Base-by-base conservation (phyloP, 1,140 invertebrate species). In the Plectus sambesii region DNA sequence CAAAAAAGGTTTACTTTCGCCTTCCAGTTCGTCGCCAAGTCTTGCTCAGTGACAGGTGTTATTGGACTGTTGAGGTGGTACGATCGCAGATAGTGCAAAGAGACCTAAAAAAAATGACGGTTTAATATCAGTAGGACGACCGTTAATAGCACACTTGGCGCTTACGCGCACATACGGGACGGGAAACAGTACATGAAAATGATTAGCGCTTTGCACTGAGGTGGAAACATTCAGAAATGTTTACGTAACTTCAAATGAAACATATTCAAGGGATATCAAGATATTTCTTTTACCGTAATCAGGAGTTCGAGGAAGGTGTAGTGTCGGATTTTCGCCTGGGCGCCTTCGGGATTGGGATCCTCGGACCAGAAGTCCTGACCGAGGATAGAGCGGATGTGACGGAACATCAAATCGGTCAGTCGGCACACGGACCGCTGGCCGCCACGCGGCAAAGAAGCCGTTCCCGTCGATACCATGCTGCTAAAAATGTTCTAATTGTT, bases 51-150 rank as follows among this genome's bases (percentile, higher is more conserved):
- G 2, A 67, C 66, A 6, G 58, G 44, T 5, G 56, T 62, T 5
- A 61, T 61, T 1, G 64, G 64, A 9, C 65, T 68, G 41, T 67
- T 69, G 6, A 67, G 30, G 45, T 64, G 69, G 43, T 59, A 69
- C 8, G 66, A 69, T 6, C 64, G 61, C 12, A 67, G 52, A 48
- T 56, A 67, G 40, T 67, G 62, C 0, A 67, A 44, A 38, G 66
- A 47, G 6, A 64, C 58, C 61, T 63, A 29, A 44, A 26, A 39
- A 9, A 47, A 5, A 20, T 24, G 22, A 46, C n/a, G n/a, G n/a
- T n/a, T n/a, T n/a, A n/a, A n/a, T n/a, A n/a, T n/a, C n/a, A n/a
- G n/a, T n/a, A n/a, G n/a, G n/a, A n/a, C n/a, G n/a, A n/a, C n/a
- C n/a, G n/a, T n/a, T n/a, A n/a, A n/a, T n/a, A n/a, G n/a, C n/a